These are phyloP conservation scores for Parauchenoglanis ngamensis DNA, from an alignment of 2,797 vertebrate genomes.

Conservation along the genomic window DNA sequence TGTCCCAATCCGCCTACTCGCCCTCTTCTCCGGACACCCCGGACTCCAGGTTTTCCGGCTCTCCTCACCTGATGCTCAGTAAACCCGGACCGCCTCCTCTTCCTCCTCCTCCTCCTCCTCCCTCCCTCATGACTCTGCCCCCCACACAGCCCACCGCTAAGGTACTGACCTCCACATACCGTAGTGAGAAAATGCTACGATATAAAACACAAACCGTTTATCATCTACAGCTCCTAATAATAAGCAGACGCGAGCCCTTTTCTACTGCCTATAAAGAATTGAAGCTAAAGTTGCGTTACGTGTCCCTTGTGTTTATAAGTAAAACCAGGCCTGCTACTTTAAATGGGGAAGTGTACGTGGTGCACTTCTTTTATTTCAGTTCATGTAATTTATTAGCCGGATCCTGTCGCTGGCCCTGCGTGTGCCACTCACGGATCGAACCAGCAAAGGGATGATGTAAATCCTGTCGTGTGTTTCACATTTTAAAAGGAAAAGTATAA, in stretches of 20 bases:
- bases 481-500: too few species aligned
- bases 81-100: constrained; percentile 75
- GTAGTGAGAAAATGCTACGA: background rate
- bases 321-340: background rate
- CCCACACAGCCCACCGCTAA: constrained; percentile 82
- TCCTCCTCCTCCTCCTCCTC: constrained; percentile 69
- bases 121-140: constrained; percentile 72
- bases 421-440: background rate
- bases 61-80: constrained; percentile 78
- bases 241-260: background rate
- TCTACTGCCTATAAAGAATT: background rate
- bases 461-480: too few species aligned
- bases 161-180: constrained; percentile 65
- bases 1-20: constrained; percentile 87
- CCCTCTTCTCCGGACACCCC: constrained; percentile 84
- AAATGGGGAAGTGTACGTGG: background rate
- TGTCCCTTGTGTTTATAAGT: background rate
- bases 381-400: background rate
- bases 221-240: too few species aligned
- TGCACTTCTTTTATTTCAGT: constrained; percentile 10
- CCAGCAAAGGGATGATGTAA: background rate
- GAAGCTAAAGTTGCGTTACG: background rate
- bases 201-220: background rate
- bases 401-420: background rate
- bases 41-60: constrained; percentile 82